These are phyloP conservation scores for Drosophila pseudotalamancana DNA, from an alignment of 2,888 invertebrate species.

Conservation along the genomic window DNA sequence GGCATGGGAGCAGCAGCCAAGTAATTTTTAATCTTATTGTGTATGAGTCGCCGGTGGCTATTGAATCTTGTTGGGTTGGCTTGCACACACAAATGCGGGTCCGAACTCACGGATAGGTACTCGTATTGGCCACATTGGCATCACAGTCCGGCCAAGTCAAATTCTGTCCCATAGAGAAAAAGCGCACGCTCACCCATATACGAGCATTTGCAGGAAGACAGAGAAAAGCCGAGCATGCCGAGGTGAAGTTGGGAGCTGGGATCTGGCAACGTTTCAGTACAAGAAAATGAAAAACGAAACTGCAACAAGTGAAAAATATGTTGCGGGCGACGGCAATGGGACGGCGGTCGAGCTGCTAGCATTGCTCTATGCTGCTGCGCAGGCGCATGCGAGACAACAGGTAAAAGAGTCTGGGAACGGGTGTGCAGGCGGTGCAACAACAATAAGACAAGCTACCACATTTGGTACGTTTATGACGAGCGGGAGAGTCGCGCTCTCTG, in stretches of 20 bases:
- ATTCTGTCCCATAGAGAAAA: conserved; percentile 28
- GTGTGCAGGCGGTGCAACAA: conserved; percentile 35
- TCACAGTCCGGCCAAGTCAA: conserved; percentile 1
- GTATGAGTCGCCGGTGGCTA: conserved; percentile 75
- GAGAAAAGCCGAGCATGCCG: conserved; percentile 23
- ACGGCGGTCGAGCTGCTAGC: conserved; percentile 28
- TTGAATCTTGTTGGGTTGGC: conserved; percentile 70
- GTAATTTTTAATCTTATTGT: conserved; percentile 57
- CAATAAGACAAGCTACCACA: conserved; percentile 70
- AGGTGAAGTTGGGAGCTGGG: conserved; percentile 38
- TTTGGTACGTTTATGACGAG: conserved; percentile 68
- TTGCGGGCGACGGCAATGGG: conserved; percentile 58
- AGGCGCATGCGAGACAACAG: conserved; percentile 55
- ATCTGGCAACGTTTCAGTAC: conserved; percentile 45
- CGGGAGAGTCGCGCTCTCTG: conserved; percentile 28
- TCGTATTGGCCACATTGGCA: conserved; percentile 15
- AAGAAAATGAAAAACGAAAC: conserved; percentile 81
- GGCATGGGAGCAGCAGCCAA: conserved; percentile 40
- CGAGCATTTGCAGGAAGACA: conserved; percentile 17
- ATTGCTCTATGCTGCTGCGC: conserved; percentile 30
- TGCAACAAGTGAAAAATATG: conserved; percentile 82
- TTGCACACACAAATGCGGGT: conserved; percentile 41
- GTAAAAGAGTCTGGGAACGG: conserved; percentile 46
- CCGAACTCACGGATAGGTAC: conserved; percentile 26
- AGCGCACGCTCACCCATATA: conserved; percentile 25